A percentile compares a stretch with the other conserved stretches of the same genome.
phyloP scores from a whole-genome alignment of 2,113 vertebrate genomes.

The Dasypus novemcinctus region DNA sequence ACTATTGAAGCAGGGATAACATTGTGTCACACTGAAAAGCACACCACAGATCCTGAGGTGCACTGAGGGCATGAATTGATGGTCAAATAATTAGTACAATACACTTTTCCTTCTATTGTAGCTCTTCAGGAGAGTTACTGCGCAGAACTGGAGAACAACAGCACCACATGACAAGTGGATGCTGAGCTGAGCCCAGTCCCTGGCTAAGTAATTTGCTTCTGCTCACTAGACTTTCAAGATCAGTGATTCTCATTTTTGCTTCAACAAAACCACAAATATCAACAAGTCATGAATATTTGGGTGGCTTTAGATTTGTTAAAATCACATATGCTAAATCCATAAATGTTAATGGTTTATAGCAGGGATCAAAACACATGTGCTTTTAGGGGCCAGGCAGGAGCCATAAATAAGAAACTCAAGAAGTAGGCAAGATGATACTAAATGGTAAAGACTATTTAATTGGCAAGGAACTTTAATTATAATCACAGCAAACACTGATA shows the following conservation, averaged over 20 bases:
- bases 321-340: constrained; percentile 49
- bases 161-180: neutral
- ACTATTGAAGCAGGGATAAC: neutral
- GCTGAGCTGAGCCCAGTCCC: neutral
- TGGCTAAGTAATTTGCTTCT: neutral
- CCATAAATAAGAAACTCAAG: constrained; percentile 46
- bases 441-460: neutral
- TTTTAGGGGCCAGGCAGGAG: constrained; percentile 33
- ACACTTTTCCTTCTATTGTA: neutral
- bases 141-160: neutral
- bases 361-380: constrained; percentile 48
- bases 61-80: neutral
- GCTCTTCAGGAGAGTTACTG: neutral
- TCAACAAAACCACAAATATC: constrained; percentile 37
- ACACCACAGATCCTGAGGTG: neutral
- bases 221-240: neutral
- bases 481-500: neutral
- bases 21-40: neutral
- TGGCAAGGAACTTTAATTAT: constrained; percentile 33
- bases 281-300: constrained; percentile 42
- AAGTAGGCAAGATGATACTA: neutral
- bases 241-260: constrained; percentile 38
- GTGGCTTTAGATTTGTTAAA: constrained; percentile 15
- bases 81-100: neutral
- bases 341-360: constrained; percentile 41